These are phyloP conservation scores for Sinocyclocheilus grahami DNA, from an alignment of 2,113 vertebrate genomes.

Conservation along the genomic window DNA sequence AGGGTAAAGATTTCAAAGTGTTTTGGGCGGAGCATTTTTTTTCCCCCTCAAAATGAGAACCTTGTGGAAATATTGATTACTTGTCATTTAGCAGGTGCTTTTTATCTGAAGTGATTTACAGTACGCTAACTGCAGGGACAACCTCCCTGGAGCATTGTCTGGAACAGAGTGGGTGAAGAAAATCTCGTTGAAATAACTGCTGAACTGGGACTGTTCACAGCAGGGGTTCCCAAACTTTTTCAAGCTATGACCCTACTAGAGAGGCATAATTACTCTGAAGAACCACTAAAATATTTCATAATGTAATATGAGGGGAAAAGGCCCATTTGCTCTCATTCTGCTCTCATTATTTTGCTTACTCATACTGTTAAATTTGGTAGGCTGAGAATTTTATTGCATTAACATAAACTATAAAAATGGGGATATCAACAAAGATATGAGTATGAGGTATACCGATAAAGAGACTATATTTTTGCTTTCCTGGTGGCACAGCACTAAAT, in stretches of 20 bases:
- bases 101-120: slow-evolving; percentile 36
- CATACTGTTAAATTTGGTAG: neutral
- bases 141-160: neutral
- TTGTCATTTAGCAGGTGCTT: slow-evolving; percentile 32
- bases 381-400: neutral
- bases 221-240: neutral
- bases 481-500: neutral
- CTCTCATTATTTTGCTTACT: neutral
- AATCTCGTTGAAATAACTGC: neutral
- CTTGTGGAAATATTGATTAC: slow-evolving; percentile 31
- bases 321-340: neutral
- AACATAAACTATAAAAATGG: neutral
- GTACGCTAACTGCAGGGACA: slow-evolving; percentile 2
- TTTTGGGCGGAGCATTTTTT: neutral
- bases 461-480: neutral
- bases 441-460: neutral
- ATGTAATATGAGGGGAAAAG: neutral
- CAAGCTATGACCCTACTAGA: neutral
- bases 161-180: neutral
- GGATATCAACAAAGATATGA: neutral
- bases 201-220: slow-evolving; percentile 2
- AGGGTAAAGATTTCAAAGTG: slow-evolving; percentile 26
- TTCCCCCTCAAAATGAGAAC: neutral
- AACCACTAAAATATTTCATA: neutral
- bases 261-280: neutral